Evolutionary conservation across 2,888 invertebrate genomes (phyloP).

Genomic region (Theretra japonica): DNA sequence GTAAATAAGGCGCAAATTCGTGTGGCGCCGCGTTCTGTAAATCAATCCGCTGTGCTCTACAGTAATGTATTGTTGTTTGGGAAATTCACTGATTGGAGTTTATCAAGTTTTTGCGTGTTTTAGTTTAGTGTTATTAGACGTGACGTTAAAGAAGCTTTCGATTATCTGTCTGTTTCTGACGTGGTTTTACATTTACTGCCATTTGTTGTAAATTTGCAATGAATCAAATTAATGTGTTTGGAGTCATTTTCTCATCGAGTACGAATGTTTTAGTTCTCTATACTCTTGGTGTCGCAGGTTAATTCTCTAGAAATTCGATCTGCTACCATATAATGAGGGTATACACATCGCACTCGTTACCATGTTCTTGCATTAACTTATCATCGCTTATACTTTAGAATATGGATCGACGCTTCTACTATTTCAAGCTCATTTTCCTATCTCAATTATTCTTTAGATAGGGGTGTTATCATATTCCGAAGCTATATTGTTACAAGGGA

Average conservation of each 20-base stretch:
- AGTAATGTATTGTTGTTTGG: conserved; percentile 1
- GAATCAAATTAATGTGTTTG: background rate
- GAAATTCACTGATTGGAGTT: conserved; percentile 5
- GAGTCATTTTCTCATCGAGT: background rate
- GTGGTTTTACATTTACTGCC: background rate
- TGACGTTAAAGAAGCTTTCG: background rate
- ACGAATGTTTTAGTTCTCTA: too few species aligned
- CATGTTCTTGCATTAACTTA: too few species aligned
- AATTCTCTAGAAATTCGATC: too few species aligned
- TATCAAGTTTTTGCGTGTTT: background rate
- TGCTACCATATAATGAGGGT: too few species aligned
- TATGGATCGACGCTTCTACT: too few species aligned
- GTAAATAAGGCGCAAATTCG: conserved; percentile 13
- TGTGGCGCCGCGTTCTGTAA: background rate
- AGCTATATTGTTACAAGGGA: too few species aligned
- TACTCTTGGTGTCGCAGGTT: too few species aligned
- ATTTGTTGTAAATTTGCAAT: background rate
- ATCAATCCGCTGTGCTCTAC: background rate
- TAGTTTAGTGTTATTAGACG: background rate
- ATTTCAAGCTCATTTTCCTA: too few species aligned
- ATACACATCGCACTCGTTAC: too few species aligned
- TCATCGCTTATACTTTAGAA: too few species aligned
- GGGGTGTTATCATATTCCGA: too few species aligned
- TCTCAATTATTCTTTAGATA: too few species aligned
- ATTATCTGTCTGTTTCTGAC: background rate